Conservation (phyloP, 2,888 invertebrate species). For the Arenicola marina region DNA sequence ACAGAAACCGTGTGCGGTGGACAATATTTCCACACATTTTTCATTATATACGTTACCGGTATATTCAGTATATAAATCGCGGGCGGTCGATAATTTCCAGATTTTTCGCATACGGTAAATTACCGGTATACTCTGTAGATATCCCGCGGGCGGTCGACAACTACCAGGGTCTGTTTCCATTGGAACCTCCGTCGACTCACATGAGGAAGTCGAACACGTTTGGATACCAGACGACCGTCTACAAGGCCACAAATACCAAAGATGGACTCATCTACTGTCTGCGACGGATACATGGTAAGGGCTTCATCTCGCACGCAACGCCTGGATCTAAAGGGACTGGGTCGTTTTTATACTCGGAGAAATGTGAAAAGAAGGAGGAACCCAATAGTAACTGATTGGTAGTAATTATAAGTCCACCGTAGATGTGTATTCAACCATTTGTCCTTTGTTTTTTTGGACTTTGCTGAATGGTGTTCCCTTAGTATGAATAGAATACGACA, state of each 20-base stretch:
- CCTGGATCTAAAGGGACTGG: no score
- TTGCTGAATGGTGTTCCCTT: no score
- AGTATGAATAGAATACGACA: no score
- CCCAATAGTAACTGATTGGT: no score
- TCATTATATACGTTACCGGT: background rate
- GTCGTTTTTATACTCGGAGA: no score
- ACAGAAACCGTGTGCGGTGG: no score
- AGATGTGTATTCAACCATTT: no score
- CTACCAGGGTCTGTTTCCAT: constrained; percentile 83
- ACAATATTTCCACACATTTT: no score
- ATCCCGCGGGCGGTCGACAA: constrained; percentile 87
- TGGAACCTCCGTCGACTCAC: constrained; percentile 70
- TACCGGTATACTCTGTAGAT: constrained; percentile 66
- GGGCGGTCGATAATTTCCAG: background rate
- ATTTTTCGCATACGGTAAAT: background rate
- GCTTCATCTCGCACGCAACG: no score
- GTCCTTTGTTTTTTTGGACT: no score
- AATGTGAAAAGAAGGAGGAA: no score
- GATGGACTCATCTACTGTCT: constrained; percentile 81
- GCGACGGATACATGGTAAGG: constrained; percentile 79
- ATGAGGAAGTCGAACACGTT: constrained; percentile 72
- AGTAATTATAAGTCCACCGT: no score
- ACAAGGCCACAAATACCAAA: constrained; percentile 73
- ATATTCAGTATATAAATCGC: background rate
- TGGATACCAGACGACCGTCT: constrained; percentile 80